These are phyloP conservation scores for Scaeva pyrastri DNA, from an alignment of 2,888 invertebrate genomes.

Conservation along the genomic window DNA sequence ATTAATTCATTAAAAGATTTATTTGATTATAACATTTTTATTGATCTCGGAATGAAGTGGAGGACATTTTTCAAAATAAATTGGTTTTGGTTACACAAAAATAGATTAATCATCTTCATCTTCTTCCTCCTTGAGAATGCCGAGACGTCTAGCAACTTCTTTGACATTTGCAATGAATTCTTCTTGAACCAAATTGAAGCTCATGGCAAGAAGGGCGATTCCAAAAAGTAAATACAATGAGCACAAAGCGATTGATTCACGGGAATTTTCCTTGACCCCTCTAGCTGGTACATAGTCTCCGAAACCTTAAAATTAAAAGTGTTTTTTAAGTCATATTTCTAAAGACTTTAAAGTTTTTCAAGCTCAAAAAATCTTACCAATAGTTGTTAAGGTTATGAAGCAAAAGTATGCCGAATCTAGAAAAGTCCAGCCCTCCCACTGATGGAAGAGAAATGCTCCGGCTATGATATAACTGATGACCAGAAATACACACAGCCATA, in stretches of 20 bases:
- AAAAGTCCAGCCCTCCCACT: constrained; percentile 94
- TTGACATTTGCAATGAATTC: constrained; percentile 96
- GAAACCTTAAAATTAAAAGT: constrained; percentile 85
- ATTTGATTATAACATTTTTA: neutral
- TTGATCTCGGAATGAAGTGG: neutral
- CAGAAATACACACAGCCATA: constrained; percentile 94
- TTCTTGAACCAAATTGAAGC: constrained; percentile 97
- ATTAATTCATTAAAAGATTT: neutral
- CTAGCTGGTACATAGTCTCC: constrained; percentile 96
- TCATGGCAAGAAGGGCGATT: constrained; percentile 97
- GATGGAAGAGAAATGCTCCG: constrained; percentile 93
- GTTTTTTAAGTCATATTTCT: neutral
- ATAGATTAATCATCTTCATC: constrained; percentile 84
- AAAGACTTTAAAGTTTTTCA: neutral
- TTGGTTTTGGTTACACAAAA: too few relatives aligned
- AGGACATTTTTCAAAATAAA: neutral
- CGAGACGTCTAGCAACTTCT: constrained; percentile 92
- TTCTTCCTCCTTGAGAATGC: constrained; percentile 92
- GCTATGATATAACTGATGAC: constrained; percentile 95
- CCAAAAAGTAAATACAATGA: constrained; percentile 97
- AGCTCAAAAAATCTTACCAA: constrained; percentile 84
- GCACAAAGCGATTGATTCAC: constrained; percentile 90
- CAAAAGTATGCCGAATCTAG: constrained; percentile 96
- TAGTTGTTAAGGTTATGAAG: constrained; percentile 96
- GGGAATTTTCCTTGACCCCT: constrained; percentile 83